A percentile compares a stretch with the other conserved stretches of the same genome.
These are phyloP conservation scores for Polypterus bichir DNA, from an alignment of 2,113 vertebrate genomes.

Conservation along the genomic window DNA sequence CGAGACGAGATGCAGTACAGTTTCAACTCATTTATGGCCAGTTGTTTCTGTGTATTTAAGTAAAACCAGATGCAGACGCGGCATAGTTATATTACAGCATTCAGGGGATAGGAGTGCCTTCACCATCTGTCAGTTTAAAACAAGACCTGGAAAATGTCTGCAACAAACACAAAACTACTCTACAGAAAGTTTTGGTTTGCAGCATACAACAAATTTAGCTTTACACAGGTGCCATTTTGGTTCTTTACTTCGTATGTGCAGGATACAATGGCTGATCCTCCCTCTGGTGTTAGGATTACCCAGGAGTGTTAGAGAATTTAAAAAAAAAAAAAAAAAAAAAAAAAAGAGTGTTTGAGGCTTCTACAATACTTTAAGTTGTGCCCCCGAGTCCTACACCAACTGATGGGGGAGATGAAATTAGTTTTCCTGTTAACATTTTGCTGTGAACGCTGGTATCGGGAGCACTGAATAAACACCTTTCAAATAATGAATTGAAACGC, in stretches of 20 bases:
- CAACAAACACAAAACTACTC: neutral
- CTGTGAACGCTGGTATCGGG: no score
- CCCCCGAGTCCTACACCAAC: no score
- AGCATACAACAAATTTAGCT: no score
- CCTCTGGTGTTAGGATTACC: neutral
- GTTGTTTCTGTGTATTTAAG: slow-evolving; percentile 34
- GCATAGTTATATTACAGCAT: slow-evolving; percentile 26
- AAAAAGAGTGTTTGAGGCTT: no score
- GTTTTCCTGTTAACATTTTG: no score
- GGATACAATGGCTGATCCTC: neutral
- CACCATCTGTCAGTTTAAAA: neutral
- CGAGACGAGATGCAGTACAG: neutral
- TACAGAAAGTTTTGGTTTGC: no score
- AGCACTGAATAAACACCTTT: no score
- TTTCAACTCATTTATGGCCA: neutral
- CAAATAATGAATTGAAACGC: no score
- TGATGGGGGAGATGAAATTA: no score
- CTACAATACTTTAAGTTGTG: no score
- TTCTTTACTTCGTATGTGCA: neutral
- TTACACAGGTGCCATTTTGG: neutral
- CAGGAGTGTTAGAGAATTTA: no score
- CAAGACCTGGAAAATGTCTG: neutral
- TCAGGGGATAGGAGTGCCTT: slow-evolving; percentile 13
- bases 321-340: no score
- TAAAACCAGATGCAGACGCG: slow-evolving; percentile 43